These are phyloP conservation scores for Rattus norvegicus DNA, from an alignment of 2,113 vertebrate species.

Conservation along the genomic window GRCr8 NC_086027.1:6367501-6368000, in stretches of 20 bases:
- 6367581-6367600: conserved; percentile 43
- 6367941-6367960: not conserved
- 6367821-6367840: not conserved
- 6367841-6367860: not conserved
- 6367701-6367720: not conserved
- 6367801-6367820: not conserved
- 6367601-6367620: not conserved
- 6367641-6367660: conserved; percentile 49
- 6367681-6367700: conserved; percentile 27
- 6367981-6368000: not conserved
- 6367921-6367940: not conserved
- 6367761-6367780: not conserved
- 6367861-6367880: not conserved
- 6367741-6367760: not conserved
- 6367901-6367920: not conserved
- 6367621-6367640: conserved; percentile 21
- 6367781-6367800: not conserved
- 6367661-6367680: not conserved
- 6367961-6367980: not conserved
- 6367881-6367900: not conserved
- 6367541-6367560: conserved; percentile 29
- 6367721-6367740: not conserved
- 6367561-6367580: conserved; percentile 52
- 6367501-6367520: conserved; percentile 60
- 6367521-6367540: conserved; percentile 14